Base-by-base conservation (phyloP, 2,113 vertebrate genomes). In the Sinocyclocheilus grahami region DNA sequence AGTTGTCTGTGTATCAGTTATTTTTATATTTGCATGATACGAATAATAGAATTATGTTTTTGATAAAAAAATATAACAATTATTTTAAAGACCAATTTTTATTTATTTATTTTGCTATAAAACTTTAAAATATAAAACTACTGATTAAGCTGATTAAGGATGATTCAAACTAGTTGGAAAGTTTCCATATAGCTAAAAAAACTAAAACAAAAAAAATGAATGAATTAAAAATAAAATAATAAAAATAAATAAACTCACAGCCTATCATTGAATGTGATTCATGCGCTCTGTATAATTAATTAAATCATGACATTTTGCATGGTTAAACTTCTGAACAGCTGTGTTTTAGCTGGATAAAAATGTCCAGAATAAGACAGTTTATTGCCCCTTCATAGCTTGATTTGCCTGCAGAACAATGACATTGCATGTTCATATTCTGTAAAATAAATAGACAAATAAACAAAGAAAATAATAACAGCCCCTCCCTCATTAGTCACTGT, bases 1-100 rank as follows among this genome's bases (percentile, higher is more conserved):
- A 86, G 76, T 82, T 37, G 75, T 87, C 48, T 87, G 86, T 85
- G 55, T 67, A 85, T 79, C 67, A 75, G 13, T 85, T 75, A 51
- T 37, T 87, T 86, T 69, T 46, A 42, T 51, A 53, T 74, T 13
- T 48, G 11, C 2, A 30, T 27, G 12, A 42, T 72, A 60, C 46
- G 46, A 48, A 48, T 48, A 48, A 48, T 48, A 48, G 10, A 48
- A 48, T 12, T 48, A 0, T 48, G 46, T 48, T 12, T 48, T 11
- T 11, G 46, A 48, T 48, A 42, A 42, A 37, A 42, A 48, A 53
- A 9, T n/a, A 42, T 74, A 74, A 22, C 5, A 72, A 42, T 74
- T 3, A n/a, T 74, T 46, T 74, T 46, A 42, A 74, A 74, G 20
- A 74, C 4, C 3, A 33, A 33, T 14, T 20, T 55, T 74, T 42